Evolutionary conservation across 1,140 invertebrate species (phyloP), one percentile per base, ranked within the genome.

Genomic region (Hylyphantes graminicola): DNA sequence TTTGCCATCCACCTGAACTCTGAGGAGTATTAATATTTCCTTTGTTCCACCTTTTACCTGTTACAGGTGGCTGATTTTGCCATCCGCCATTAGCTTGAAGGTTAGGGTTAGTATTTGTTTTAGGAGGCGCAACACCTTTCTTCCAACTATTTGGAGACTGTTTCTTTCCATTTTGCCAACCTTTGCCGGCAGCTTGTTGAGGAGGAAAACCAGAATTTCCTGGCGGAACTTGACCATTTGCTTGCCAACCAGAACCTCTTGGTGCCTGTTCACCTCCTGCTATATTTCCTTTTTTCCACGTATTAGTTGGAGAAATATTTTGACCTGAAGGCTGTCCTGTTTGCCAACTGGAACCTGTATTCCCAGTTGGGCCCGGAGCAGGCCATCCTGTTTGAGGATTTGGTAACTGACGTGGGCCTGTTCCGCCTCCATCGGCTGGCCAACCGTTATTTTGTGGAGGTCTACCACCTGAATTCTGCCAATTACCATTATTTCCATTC

Each of bases 361-460:
- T 11, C 9, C 61, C 48, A 35, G 48, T 53, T 53, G 63, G 8
- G n/a, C 61, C 61, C 15, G 50, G 51, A 17, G 50, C 15, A n/a
- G 65, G 35, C 76, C 76, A 78, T 15, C n/a, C 76, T 53, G 35
- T 35, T 35, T 35, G 35, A 35, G n/a, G 11, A 19, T 21, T 63
- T 64, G 57, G 10, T 67, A 65, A 35, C 53, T 72, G 79, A 63
- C 67, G 68, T 2, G 77, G 59, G n/a, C n/a, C 12, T 51, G n/a
- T 12, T n/a, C 57, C 21, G 6, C 57, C n/a, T 51, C 53, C 55
- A 1, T 55, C 54, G 17, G n/a, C 19, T 51, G 70, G 17, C 77
- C 77, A 80, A 21, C 63, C 61, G n/a, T 78, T 78, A 55, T 78
- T 78, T 55, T 78, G 76, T 15, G 59, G 55, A 50, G 55, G 10